Evolutionary conservation across 2,113 vertebrate genomes (phyloP), one percentile per base, ranked within the genome.

Genomic region (Catagonus wagneri): DNA sequence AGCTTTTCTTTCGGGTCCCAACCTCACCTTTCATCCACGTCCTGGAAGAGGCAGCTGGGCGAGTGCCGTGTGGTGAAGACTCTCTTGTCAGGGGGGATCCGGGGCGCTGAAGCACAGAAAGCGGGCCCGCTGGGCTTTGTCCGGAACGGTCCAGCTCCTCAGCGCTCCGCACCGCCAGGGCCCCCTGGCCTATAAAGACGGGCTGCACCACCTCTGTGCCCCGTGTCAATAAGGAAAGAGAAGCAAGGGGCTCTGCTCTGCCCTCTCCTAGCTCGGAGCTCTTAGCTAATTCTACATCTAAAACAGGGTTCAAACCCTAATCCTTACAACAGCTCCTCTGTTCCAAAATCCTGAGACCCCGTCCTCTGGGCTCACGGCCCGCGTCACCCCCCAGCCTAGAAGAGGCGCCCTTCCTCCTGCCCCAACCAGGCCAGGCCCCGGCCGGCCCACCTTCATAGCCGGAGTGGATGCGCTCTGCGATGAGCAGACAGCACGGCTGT

Each of bases 31-130:
- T 99, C 99, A 6, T 99, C 99, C 17, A 99, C 99, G 44, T 99
- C 99, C 97, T 99, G 99, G 93, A 99, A 99, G 83, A 99, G 98
- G 96, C 99, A 99, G 98, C 98, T 99, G 39, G 99, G 99, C 1
- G 99, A 99, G 97, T 99, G 99, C 68, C 99, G 98, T 29, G 99
- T 99, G 69, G 99, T 99, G 96, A 99, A 99, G 94, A 99, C 98
- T 89, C 99, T 98, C 98, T 99, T 99, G 98, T 99, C 99, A 0
- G 98, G 92, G 15, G 99, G 99, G 56, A 99, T 99, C 12, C 99
- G 98, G 92, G 99, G 99, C 98, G 99, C 99, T 99, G 97, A 90
- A 17, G 36, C 78, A 94, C 7, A 97, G 34, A 71, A 52, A 60
- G 23, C 0, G 15, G 3, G 54, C 34, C 27, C 75, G 29, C 11